Percentiles rank a stretch among this genome's conserved stretches.
Evolutionary conservation across 2,113 vertebrate species (phyloP).

Genomic region (Galemys pyrenaicus): DNA sequence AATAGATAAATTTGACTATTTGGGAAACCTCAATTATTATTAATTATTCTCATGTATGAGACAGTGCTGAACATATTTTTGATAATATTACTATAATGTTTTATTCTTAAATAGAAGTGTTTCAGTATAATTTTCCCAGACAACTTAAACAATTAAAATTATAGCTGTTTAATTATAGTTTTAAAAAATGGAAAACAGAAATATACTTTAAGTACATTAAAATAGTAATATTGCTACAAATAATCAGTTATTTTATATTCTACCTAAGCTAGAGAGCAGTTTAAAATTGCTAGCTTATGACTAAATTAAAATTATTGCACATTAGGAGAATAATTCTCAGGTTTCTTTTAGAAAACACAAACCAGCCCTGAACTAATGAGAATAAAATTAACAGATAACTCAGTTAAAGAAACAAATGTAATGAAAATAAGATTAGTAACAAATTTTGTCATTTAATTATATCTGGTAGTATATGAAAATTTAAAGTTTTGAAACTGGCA

Average conservation of each 20-base stretch:
- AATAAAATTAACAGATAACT: slow-evolving; percentile 53
- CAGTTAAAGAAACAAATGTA: slow-evolving; percentile 64
- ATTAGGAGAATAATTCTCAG: neutral
- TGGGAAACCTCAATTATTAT: neutral
- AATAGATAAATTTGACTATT: neutral
- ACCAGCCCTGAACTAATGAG: slow-evolving; percentile 37
- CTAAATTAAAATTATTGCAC: slow-evolving; percentile 48
- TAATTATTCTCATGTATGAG: neutral
- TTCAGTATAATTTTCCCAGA: slow-evolving; percentile 1
- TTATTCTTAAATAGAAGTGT: neutral
- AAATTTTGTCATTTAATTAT: slow-evolving; percentile 70
- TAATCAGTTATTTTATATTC: slow-evolving; percentile 19
- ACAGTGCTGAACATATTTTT: neutral
- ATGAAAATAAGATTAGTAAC: slow-evolving; percentile 77
- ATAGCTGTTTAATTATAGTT: neutral
- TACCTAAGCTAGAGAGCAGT: neutral
- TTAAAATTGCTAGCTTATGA: slow-evolving; percentile 31
- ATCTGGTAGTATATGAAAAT: slow-evolving; percentile 44
- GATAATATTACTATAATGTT: neutral
- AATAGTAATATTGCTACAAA: neutral
- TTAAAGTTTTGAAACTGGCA: slow-evolving; percentile 56
- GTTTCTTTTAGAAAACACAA: slow-evolving; percentile 39
- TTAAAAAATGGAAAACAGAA: slow-evolving; percentile 14
- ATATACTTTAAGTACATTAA: slow-evolving; percentile 9
- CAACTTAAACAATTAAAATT: slow-evolving; percentile 27